Evolutionary conservation across 1,140 invertebrate genomes (phyloP).

Genomic region (Thaumatotibia leucotreta): DNA sequence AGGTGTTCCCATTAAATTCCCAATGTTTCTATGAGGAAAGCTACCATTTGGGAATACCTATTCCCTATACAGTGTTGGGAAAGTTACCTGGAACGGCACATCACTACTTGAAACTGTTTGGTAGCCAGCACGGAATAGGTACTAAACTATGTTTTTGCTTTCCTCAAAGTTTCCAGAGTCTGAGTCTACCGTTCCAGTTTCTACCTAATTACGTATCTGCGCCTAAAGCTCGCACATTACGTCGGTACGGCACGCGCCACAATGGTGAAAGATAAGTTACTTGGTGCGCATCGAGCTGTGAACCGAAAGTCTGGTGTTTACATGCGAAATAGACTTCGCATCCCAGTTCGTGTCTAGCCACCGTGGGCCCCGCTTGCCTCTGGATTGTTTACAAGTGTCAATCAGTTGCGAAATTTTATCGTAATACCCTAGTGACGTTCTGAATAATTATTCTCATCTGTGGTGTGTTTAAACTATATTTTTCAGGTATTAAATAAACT

Average conservation of each 20-base stretch:
- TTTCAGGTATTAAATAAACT: not conserved
- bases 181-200: conserved; percentile 15
- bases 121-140: no score
- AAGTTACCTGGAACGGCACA: no score
- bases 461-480: not conserved
- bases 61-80: no score
- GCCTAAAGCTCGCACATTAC: conserved; percentile 28
- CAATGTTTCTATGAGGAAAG: no score
- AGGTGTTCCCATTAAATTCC: no score
- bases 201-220: conserved; percentile 42
- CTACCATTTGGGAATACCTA: no score
- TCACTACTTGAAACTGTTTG: no score
- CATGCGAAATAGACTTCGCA: conserved; percentile 60
- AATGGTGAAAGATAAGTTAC: conserved; percentile 76
- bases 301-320: conserved; percentile 74
- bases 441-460: conserved; percentile 7
- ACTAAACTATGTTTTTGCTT: no score
- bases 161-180: no score
- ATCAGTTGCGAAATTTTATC: conserved; percentile 12
- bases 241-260: conserved; percentile 56
- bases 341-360: conserved; percentile 62
- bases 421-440: not conserved
- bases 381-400: conserved; percentile 21
- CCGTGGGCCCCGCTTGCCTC: conserved; percentile 46
- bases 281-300: conserved; percentile 73